Base-by-base conservation (phyloP, 2,888 invertebrate genomes). In the Lamproptera curius region DNA sequence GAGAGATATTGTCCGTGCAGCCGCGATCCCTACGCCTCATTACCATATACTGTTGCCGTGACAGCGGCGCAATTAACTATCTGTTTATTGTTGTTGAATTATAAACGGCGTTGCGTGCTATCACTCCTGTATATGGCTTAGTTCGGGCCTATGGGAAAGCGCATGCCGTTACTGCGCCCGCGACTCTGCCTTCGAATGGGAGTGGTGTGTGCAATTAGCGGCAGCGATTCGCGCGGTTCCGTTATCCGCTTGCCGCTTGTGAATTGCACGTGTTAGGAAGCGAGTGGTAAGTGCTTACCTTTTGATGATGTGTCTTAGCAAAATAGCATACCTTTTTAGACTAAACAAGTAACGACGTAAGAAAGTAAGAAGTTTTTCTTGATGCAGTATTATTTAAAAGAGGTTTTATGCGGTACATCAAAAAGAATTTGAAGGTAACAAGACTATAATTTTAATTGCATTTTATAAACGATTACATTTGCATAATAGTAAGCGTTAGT, bases 1-100 rank as follows among this genome's bases (percentile, higher is more conserved):
- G 70, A 79, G 83, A 86, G 84, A 85, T 86, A 84, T 84, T 84
- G 86, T 84, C 83, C 84, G 76, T 76, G 74, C 76, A 72, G 70
- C 74, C 81, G 77, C 83, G 85, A 84, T 82, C 82, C 82, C 76
- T 71, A 74, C 75, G 76, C 73, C 86, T 86, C 86, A 87, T 87
- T 87, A 87, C 86, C 86, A 87, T 87, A 86, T 81, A 85, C 83
- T 83, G 81, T 71, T 79, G 76, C 83, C 74, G 82, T 86, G 87
- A 86, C 86, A 85, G 85, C 83, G 74, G 73, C 72, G 87, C 86
- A 87, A 87, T 86, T 87, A 87, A 87, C 84, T 84, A 85, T 85
- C 82, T 80, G 87, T 81, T 84, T 86, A 86, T 87, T 86, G 85
- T 86, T 84, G 84, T 77, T 82, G 83, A 80, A 85, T 85, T 85